Evolutionary conservation across 2,113 vertebrate genomes (phyloP), one percentile per base, ranked within the genome.

Genomic region (Anoura caudifer): DNA sequence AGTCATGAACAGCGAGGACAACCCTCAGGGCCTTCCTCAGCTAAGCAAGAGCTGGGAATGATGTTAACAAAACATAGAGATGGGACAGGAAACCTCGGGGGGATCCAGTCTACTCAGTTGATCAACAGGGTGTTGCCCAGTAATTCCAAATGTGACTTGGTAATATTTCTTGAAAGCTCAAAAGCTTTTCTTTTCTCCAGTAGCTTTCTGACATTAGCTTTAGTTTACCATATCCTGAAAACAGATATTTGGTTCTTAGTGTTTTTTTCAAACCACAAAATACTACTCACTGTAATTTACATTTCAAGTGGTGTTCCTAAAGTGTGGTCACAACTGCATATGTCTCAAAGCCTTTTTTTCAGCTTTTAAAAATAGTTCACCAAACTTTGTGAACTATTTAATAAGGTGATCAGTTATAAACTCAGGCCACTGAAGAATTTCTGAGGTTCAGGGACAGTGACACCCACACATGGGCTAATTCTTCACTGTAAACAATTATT

Each of bases 261-360:
- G 87, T 79, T 87, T 97, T 90, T 87, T 96, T 63, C 91, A 93
- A 96, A 82, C 1, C 7, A 50, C 61, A 97, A 79, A 87, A 93
- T 79, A 61, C 76, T 65, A 90, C 67, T 90, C 76, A 90, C 93
- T 94, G 1, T 95, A 96, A 98, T 98, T 98, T 97, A 79, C 96
- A 98, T 97, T 86, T 97, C 70, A 98, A 90, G 97, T 33, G 38
- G 56, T 90, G 87, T 97, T 97, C 93, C 95, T 98, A 94, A 97
- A 97, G 97, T 95, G 97, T 88, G 88, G 0, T 4, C 88, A 84
- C 82, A 96, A 83, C 89, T 85, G 54, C 76, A 70, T 72, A 92
- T 31, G n/a, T 50, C 59, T 96, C 87, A 56, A 80, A 63, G 28
- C 19, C 45, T 47, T 87, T 61, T 28, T 69, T 87, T 75, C 28